phyloP scores from a whole-genome alignment of 1,140 invertebrate species.

The Calycopis cecrops region DNA sequence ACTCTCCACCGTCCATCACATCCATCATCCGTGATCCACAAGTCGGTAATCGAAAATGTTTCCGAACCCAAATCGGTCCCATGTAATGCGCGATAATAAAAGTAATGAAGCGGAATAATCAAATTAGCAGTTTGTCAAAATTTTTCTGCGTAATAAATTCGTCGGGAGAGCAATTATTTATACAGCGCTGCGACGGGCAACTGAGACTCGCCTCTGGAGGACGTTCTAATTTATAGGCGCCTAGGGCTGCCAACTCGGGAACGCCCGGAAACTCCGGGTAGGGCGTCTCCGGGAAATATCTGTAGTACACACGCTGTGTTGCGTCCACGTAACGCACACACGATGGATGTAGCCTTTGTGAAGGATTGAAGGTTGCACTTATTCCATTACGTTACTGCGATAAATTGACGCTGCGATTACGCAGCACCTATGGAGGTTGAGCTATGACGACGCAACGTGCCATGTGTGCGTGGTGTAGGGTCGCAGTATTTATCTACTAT shows the following conservation, averaged over 20 bases:
- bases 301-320: too few species aligned
- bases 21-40: slow-evolving; percentile 9
- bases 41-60: slow-evolving; percentile 11
- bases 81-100: slow-evolving; percentile 9
- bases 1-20: too few species aligned
- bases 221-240: slow-evolving; percentile 43
- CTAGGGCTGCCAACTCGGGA: neutral
- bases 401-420: too few species aligned
- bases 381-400: too few species aligned
- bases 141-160: slow-evolving; percentile 52
- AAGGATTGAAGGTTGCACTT: too few species aligned
- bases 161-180: slow-evolving; percentile 53
- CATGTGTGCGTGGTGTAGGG: too few species aligned
- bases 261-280: neutral
- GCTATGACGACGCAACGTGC: too few species aligned
- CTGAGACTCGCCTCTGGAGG: slow-evolving; percentile 33
- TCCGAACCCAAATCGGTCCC: neutral
- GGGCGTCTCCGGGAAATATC: too few species aligned
- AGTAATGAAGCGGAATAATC: slow-evolving; percentile 15
- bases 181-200: neutral
- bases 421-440: too few species aligned
- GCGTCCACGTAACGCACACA: too few species aligned
- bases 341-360: too few species aligned
- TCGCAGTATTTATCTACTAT: too few species aligned
- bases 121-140: slow-evolving; percentile 44